A percentile compares a stretch with the other conserved stretches of the same genome.
phyloP scores from a whole-genome alignment of 2,113 vertebrate species.

The Caranx ignobilis region DNA sequence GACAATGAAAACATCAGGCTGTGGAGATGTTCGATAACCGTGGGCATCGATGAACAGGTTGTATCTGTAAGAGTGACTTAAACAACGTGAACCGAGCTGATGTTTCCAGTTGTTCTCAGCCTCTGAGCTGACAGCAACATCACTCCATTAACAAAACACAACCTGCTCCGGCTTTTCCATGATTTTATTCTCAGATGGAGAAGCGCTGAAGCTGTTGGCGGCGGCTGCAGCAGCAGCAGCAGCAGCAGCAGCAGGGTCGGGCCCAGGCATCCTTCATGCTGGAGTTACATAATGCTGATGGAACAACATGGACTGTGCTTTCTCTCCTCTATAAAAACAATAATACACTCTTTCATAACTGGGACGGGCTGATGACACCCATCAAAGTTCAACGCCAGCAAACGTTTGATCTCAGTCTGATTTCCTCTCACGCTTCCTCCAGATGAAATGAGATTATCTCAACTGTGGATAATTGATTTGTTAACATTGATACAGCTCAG shows the following conservation, averaged over 20 bases:
- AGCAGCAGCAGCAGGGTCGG: neutral
- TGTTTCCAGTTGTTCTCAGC: constrained; percentile 3
- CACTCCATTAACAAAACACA: neutral
- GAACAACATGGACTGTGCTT: neutral
- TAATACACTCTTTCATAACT: neutral
- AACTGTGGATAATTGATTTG: no score
- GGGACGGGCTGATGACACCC: neutral
- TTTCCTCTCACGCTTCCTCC: no score
- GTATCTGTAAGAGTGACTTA: neutral
- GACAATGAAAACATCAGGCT: neutral
- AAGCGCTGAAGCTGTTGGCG: neutral
- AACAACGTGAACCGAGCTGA: neutral
- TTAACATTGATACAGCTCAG: no score
- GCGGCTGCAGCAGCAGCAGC: no score
- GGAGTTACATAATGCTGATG: neutral
- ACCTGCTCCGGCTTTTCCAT: constrained; percentile 5
- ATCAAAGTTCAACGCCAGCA: neutral
- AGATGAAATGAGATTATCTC: no score
- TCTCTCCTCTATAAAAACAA: neutral
- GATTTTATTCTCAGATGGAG: neutral
- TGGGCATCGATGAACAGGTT: neutral
- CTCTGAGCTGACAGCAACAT: neutral
- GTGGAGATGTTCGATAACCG: constrained; percentile 3
- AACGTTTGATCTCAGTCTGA: neutral
- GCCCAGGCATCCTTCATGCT: neutral